A percentile compares a stretch with the other conserved stretches of the same genome.
phyloP scores from a whole-genome alignment of 1,140 invertebrate species.

The Saxidomus purpurata region DNA sequence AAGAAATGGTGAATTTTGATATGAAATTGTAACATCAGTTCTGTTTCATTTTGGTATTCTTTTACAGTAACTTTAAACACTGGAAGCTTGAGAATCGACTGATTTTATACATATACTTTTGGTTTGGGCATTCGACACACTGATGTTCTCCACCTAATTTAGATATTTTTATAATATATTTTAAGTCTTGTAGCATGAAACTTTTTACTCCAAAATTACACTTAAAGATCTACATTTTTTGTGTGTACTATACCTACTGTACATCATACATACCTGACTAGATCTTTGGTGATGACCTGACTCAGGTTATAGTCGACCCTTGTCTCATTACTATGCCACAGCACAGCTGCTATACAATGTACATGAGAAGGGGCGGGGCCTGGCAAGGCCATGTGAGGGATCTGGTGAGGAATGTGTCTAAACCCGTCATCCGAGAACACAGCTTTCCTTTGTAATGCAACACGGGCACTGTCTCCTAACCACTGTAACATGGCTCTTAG shows the following conservation, averaged over 20 bases:
- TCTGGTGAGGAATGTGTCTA: conserved; percentile 81
- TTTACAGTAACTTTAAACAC: too few relatives aligned
- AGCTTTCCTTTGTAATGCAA: conserved; percentile 79
- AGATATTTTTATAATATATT: too few relatives aligned
- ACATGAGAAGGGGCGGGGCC: conserved; percentile 87
- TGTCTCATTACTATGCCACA: conserved; percentile 92
- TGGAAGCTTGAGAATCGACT: too few relatives aligned
- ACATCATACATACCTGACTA: conserved; percentile 84
- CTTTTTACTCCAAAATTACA: too few relatives aligned
- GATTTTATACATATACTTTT: too few relatives aligned
- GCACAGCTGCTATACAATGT: conserved; percentile 92
- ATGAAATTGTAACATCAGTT: too few relatives aligned
- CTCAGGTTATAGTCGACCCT: conserved; percentile 87
- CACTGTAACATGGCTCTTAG: conserved; percentile 89
- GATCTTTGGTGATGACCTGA: conserved; percentile 79
- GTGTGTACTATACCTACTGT: too few relatives aligned
- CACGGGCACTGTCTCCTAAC: conserved; percentile 88
- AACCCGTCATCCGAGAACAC: conserved; percentile 69
- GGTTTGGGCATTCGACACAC: too few relatives aligned
- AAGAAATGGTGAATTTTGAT: background rate
- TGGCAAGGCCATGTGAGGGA: conserved; percentile 66
- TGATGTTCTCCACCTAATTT: too few relatives aligned
- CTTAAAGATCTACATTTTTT: too few relatives aligned
- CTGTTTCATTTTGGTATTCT: too few relatives aligned
- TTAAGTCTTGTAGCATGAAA: too few relatives aligned